Evolutionary conservation across 2,113 vertebrate genomes (phyloP).

Genomic region (Gallinago jamesoni): DNA sequence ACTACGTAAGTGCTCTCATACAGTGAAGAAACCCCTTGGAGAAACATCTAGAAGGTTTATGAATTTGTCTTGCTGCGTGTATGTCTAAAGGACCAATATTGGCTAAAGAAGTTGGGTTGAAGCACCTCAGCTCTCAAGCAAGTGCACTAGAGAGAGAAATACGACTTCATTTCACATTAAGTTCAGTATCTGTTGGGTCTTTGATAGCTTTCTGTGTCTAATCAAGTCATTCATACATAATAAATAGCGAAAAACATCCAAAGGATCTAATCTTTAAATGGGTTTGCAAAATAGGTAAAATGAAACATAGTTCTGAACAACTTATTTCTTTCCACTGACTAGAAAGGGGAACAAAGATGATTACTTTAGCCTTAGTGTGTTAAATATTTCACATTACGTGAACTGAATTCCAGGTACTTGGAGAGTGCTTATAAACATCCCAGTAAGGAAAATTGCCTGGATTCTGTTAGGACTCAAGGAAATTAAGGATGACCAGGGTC

Average conservation of each 20-base stretch:
- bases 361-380: not conserved
- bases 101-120: not conserved
- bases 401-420: not conserved
- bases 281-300: not conserved
- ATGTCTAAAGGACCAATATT: not conserved
- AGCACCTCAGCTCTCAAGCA: not conserved
- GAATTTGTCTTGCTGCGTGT: not conserved
- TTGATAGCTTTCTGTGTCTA: not conserved
- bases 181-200: not conserved
- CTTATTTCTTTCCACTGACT: not conserved
- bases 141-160: not conserved
- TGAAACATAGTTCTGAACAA: not conserved
- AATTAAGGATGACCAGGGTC: not conserved
- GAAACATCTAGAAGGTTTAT: not conserved
- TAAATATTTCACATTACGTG: not conserved
- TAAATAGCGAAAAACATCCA: not conserved
- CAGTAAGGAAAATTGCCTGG: not conserved
- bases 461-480: not conserved
- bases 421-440: not conserved
- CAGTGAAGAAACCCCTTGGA: not conserved
- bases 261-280: not conserved
- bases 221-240: not conserved
- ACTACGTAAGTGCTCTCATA: not conserved
- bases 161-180: not conserved
- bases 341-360: not conserved